Conservation (phyloP, 2,113 vertebrate species). For the Oreochromis tanganicae region DNA sequence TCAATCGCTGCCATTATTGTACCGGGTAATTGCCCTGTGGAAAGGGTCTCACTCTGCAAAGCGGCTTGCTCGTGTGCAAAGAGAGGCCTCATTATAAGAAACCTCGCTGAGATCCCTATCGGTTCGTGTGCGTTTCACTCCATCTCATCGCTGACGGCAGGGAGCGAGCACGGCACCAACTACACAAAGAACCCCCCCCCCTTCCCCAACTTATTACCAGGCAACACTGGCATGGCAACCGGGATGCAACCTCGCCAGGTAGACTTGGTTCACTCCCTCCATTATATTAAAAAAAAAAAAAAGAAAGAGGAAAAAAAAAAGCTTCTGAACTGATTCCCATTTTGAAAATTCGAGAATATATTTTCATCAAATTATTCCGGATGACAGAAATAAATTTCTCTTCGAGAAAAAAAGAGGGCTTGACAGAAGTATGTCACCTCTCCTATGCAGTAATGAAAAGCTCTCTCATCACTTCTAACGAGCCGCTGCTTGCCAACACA, state of each 20-base stretch:
- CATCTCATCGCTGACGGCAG: neutral
- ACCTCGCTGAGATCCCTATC: slow-evolving; percentile 42
- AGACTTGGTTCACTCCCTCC: neutral
- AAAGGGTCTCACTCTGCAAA: neutral
- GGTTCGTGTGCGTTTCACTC: neutral
- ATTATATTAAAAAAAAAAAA: neutral
- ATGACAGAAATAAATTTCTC: neutral
- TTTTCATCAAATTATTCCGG: neutral
- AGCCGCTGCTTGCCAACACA: slow-evolving; percentile 17
- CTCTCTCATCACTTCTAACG: neutral
- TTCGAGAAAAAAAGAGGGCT: neutral
- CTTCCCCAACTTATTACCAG: slow-evolving; percentile 21
- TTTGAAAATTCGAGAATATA: neutral
- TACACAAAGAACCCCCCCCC: slow-evolving; percentile 8
- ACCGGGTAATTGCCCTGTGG: slow-evolving; percentile 41
- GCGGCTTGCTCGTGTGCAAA: neutral
- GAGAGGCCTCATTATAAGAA: slow-evolving; percentile 42
- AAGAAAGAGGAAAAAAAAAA: rapidly evolving
- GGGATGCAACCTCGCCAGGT: slow-evolving; percentile 19
- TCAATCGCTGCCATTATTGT: slow-evolving; percentile 42
- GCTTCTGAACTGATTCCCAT: neutral
- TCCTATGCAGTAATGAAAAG: neutral
- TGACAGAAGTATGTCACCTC: slow-evolving; percentile 21
- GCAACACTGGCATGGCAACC: slow-evolving; percentile 56
- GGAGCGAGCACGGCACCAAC: neutral